Conservation (phyloP, 2,797 vertebrate species). For the Takifugu ocellatus region DNA sequence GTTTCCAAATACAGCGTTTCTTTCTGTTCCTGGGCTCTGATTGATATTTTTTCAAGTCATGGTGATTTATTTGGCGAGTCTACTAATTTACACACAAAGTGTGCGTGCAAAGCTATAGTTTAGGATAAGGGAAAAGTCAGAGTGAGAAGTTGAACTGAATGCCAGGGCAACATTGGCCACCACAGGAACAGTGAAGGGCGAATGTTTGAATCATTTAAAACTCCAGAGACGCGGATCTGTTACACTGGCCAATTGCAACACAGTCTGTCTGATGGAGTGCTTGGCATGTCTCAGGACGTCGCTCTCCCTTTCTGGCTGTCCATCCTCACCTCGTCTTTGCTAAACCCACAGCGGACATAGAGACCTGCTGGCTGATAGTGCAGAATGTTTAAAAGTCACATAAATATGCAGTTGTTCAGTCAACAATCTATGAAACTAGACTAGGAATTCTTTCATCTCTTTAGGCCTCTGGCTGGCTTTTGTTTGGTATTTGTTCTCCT, state of each 20-base stretch:
- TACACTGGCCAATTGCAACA: conserved; percentile 66
- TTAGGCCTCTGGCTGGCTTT: conserved; percentile 63
- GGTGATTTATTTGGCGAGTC: too few species aligned
- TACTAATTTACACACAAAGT: too few species aligned
- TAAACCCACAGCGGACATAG: conserved; percentile 17
- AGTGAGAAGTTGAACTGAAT: conserved; percentile 31
- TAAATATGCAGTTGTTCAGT: conserved; percentile 3
- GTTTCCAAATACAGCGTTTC: conserved; percentile 29
- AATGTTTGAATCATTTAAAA: conserved; percentile 79
- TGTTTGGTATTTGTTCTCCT: conserved; percentile 78
- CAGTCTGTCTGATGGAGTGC: conserved; percentile 46
- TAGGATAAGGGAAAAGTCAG: conserved; percentile 4
- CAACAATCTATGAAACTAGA: neutral
- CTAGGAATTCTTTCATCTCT: conserved; percentile 14
- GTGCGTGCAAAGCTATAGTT: neutral
- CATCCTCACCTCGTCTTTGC: conserved; percentile 25
- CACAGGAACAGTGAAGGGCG: conserved; percentile 70
- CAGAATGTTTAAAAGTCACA: neutral
- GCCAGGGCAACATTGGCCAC: conserved; percentile 56
- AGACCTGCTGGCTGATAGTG: neutral
- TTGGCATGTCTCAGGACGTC: conserved; percentile 48
- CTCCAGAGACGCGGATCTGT: conserved; percentile 73
- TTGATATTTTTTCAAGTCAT: conserved; percentile 26
- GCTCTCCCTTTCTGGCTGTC: conserved; percentile 35
- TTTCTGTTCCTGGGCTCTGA: conserved; percentile 15